Evolutionary conservation across 2,888 invertebrate genomes (phyloP).

Genomic region (Merodon equestris): DNA sequence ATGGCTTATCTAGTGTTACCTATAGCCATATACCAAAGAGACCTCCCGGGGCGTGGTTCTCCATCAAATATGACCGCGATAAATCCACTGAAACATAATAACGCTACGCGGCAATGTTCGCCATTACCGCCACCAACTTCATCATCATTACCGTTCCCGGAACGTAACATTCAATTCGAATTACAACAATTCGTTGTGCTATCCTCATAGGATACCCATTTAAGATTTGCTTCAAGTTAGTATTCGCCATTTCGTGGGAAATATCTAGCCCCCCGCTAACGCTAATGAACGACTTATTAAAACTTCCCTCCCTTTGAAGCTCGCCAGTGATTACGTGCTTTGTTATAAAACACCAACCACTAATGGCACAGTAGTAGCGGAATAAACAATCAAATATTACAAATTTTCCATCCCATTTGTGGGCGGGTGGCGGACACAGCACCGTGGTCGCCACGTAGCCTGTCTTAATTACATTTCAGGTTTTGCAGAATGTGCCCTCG

Average conservation of each 20-base stretch:
- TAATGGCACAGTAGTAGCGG: conserved; percentile 47
- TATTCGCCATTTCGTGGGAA: conserved; percentile 29
- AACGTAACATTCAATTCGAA: conserved; percentile 27
- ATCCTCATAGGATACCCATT: conserved; percentile 8
- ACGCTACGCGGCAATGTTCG: not conserved
- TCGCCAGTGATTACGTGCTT: conserved; percentile 9
- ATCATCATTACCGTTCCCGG: conserved; percentile 15
- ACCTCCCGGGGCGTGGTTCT: not conserved
- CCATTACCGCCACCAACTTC: conserved; percentile 10
- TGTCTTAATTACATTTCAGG: conserved; percentile 49
- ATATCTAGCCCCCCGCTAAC: conserved; percentile 10
- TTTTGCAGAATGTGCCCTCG: conserved; percentile 1
- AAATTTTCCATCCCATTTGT: conserved; percentile 46
- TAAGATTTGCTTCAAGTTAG: conserved; percentile 31
- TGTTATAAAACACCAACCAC: conserved; percentile 18
- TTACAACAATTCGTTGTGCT: not conserved
- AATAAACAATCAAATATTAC: conserved; percentile 57
- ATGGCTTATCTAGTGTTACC: too few species aligned
- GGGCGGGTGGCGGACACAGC: conserved; percentile 17
- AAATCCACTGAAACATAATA: not conserved
- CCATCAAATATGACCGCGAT: not conserved
- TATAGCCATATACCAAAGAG: too few species aligned
- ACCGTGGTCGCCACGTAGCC: conserved; percentile 12
- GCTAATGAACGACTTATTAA: conserved; percentile 44
- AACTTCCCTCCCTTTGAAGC: not conserved